Base-by-base conservation (phyloP, 2,888 invertebrate genomes). In the Lacanobia wlatinum region DNA sequence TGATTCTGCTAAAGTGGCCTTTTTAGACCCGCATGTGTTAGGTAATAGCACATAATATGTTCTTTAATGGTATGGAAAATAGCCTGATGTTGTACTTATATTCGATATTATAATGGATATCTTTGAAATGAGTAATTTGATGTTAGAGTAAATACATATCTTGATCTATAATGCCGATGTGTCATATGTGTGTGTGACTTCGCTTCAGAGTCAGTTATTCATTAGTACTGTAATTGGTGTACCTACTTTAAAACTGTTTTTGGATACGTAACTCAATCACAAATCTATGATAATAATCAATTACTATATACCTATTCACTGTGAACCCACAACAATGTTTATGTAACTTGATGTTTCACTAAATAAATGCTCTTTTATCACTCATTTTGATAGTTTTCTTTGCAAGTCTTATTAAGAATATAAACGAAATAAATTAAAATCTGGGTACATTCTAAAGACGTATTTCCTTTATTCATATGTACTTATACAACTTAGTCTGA, bases 401-500 rank as follows among this genome's bases (percentile, higher is more conserved):
- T 50, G 56, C 12, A 48, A 55, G 34, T 21, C 1, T 23, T 28
- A 40, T 18, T 61, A n/a, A 38, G 46, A 58, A 58, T 18, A 38
- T 53, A 23, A 61, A 5, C 7, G 34, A 8, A 40, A 21, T 8
- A 61, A 80, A 78, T 46, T 34, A 80, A 78, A 78, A 52, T 18
- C 55, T 72, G 48, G 9, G 5, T 67, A 55, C 73, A 71, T 82
- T 88, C 85, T 88, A 89, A 83, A 91, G 89, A 91, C 85, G 85
- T 92, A 92, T 89, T 90, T 91, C 90, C 89, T 93, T 94, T 94
- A 92, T 91, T 94, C 93, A 43, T 87, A 93, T 92, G 92, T 94
- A 92, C 91, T 92, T 92, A 92, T 87, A 93, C 91, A 94, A 91
- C 94, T 93, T 93, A 94, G 86, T 87, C 90, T 90, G 92, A 93